Evolutionary conservation across 2,797 vertebrate genomes (phyloP).

Genomic region (Epinephelus malabaricus): DNA sequence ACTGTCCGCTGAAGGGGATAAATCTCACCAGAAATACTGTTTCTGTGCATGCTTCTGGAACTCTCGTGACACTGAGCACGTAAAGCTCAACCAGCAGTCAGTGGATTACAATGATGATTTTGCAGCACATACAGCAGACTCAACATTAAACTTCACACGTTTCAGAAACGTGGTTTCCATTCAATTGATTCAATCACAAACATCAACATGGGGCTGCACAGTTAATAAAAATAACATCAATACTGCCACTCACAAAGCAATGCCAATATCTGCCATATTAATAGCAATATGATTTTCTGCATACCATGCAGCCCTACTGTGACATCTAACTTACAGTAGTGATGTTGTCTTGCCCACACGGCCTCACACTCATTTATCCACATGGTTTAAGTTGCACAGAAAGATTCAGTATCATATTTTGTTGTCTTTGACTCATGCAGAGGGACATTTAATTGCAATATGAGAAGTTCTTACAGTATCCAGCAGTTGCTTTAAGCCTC

Average conservation of each 20-base stretch:
- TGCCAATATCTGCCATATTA: too few species aligned
- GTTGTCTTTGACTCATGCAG: background rate
- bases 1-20: conserved; percentile 15
- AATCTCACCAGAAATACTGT: conserved; percentile 6
- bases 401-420: background rate
- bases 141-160: background rate
- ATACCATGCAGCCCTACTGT: background rate
- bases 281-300: too few species aligned
- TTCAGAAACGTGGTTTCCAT: background rate
- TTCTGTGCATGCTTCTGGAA: conserved; percentile 8
- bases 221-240: too few species aligned
- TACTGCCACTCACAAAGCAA: too few species aligned
- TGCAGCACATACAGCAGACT: background rate
- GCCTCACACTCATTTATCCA: background rate
- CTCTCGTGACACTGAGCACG: background rate
- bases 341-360: background rate
- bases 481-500: background rate
- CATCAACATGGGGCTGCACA: background rate
- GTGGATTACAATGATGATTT: background rate
- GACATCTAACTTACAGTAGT: background rate
- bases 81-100: background rate
- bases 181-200: background rate
- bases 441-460: background rate
- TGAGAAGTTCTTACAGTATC: conserved; percentile 1
- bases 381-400: background rate